Conservation (phyloP, 2,888 invertebrate genomes). For the Tetramorium bicarinatum region DNA sequence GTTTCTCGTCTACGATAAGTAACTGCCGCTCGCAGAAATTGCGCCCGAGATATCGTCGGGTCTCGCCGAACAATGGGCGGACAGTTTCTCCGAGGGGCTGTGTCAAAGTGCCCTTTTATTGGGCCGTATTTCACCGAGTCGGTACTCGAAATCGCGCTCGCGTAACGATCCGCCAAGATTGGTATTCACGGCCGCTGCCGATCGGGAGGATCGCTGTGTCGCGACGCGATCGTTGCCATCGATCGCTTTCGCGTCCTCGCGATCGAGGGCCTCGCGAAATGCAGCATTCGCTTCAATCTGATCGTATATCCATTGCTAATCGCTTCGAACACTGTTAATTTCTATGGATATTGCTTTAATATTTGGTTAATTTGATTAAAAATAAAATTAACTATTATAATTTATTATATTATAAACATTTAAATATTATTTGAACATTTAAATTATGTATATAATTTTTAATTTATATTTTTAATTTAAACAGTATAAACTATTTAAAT, state of each 20-base stretch:
- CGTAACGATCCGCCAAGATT: constrained; percentile 67
- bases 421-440: too few relatives aligned
- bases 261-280: constrained; percentile 8
- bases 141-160: constrained; percentile 67
- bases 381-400: too few relatives aligned
- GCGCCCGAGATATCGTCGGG: constrained; percentile 65
- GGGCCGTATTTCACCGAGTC: constrained; percentile 73
- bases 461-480: too few relatives aligned
- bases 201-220: constrained; percentile 59
- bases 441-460: too few relatives aligned
- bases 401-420: too few relatives aligned
- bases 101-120: constrained; percentile 78
- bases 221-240: constrained; percentile 42
- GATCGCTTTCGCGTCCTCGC: constrained; percentile 18
- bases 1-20: constrained; percentile 62
- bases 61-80: constrained; percentile 74
- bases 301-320: background rate
- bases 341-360: too few relatives aligned
- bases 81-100: constrained; percentile 67
- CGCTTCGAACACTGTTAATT: background rate
- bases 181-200: constrained; percentile 50
- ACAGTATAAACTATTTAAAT: too few relatives aligned
- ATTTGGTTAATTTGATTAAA: too few relatives aligned
- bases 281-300: constrained; percentile 6
- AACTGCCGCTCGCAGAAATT: constrained; percentile 65